A percentile compares a stretch with the other conserved stretches of the same genome.
phyloP scores from a whole-genome alignment of 2,113 vertebrate species.

The Okapia johnstoni region DNA sequence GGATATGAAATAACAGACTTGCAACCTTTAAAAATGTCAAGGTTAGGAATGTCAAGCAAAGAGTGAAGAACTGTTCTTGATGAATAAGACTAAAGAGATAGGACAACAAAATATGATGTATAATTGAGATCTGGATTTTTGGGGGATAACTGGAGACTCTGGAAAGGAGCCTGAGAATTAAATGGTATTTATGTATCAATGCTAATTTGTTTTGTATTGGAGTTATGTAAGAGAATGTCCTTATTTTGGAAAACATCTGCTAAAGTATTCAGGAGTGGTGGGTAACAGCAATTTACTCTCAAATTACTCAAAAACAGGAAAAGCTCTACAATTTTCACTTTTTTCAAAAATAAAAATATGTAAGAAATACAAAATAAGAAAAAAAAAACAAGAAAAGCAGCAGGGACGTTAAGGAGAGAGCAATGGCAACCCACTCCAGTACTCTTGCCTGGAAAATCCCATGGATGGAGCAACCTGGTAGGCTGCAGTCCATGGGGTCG shows the following conservation, averaged over 20 bases:
- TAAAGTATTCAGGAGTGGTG: background rate
- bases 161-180: background rate
- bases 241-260: background rate
- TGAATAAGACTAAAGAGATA: background rate
- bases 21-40: background rate
- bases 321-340: background rate
- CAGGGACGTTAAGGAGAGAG: too few relatives aligned
- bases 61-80: background rate
- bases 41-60: background rate
- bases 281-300: background rate
- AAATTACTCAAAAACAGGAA: background rate
- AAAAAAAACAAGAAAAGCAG: background rate
- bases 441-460: too few relatives aligned
- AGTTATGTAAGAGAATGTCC: background rate
- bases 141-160: background rate
- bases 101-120: background rate
- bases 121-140: background rate
- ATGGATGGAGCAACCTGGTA: too few relatives aligned
- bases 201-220: background rate
- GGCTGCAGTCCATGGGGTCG: too few relatives aligned
- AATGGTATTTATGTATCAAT: background rate
- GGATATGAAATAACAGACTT: background rate
- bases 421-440: too few relatives aligned
- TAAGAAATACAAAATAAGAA: background rate
- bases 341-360: background rate